phyloP scores from a whole-genome alignment of 2,113 vertebrate genomes.

The Eclectus roratus region DNA sequence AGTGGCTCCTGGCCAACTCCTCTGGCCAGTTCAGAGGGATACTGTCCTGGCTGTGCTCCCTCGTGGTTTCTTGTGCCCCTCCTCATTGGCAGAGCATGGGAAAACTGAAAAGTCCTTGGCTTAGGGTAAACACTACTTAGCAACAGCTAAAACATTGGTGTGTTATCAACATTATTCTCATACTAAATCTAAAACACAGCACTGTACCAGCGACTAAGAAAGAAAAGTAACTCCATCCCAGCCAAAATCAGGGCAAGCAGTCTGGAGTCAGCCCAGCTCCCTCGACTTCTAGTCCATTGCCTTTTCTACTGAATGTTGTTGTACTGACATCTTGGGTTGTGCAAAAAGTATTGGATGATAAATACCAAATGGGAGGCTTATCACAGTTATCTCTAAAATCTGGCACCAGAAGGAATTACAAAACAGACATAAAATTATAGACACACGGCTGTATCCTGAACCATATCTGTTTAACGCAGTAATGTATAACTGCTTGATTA shows the following conservation, averaged over 20 bases:
- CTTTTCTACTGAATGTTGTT: background rate
- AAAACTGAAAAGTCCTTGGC: background rate
- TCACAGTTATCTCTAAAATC: background rate
- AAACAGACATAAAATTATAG: constrained; percentile 3
- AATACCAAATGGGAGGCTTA: background rate
- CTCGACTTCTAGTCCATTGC: background rate
- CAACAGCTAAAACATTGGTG: background rate
- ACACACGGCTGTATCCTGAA: background rate
- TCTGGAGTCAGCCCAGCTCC: background rate
- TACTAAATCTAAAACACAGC: background rate
- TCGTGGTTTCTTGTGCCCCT: background rate
- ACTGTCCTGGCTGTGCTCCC: background rate
- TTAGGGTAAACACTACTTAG: background rate
- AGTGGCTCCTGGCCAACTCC: background rate
- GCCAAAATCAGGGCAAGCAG: background rate
- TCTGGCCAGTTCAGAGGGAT: background rate
- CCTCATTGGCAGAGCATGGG: background rate
- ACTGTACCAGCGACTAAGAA: background rate
- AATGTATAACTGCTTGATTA: constrained; percentile 20
- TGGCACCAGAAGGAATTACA: constrained; percentile 13
- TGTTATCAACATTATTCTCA: background rate
- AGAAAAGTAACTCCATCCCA: background rate
- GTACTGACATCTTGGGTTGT: background rate
- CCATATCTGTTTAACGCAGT: rapidly evolving
- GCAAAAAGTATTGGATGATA: background rate